Percentiles rank a stretch among this genome's conserved stretches.
Evolutionary conservation across 2,797 vertebrate species (phyloP).

Genomic region (Enteromius radiatus): DNA sequence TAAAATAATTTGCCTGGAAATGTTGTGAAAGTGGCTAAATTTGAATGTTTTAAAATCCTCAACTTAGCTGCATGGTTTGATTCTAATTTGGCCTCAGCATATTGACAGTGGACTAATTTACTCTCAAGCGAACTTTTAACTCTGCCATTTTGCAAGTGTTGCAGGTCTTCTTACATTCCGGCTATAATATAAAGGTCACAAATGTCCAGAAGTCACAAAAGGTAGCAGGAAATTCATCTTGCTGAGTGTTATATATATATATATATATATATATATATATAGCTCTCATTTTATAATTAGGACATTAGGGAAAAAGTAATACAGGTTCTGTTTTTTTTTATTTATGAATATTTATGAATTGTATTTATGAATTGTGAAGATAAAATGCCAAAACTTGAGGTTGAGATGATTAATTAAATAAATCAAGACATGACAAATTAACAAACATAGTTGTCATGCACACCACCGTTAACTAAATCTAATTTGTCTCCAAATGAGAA

Average conservation of each 20-base stretch:
- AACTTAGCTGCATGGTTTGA: slow-evolving; percentile 2
- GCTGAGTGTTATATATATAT: too few relatives aligned
- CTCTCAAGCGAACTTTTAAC: background rate
- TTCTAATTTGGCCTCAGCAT: slow-evolving; percentile 6
- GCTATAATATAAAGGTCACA: slow-evolving; percentile 27
- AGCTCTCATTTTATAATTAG: background rate
- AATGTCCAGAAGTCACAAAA: slow-evolving; percentile 34
- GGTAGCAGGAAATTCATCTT: background rate
- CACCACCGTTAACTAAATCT: background rate
- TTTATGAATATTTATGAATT: too few relatives aligned
- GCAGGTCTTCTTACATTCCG: background rate
- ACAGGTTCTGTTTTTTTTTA: background rate
- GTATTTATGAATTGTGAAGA: background rate
- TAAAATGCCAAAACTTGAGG: background rate
- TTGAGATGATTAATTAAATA: background rate
- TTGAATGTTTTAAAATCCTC: slow-evolving; percentile 1
- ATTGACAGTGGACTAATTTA: slow-evolving; percentile 12
- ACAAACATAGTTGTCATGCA: background rate
- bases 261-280: background rate
- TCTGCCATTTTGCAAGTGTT: slow-evolving; percentile 17
- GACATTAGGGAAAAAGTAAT: background rate
- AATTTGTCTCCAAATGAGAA: background rate
- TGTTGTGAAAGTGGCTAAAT: slow-evolving; percentile 4
- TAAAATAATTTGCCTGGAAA: slow-evolving; percentile 15
- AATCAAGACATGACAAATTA: background rate